Evolutionary conservation across 2,888 invertebrate genomes (phyloP).

Genomic region (Hermaeophaga mercurialis): DNA sequence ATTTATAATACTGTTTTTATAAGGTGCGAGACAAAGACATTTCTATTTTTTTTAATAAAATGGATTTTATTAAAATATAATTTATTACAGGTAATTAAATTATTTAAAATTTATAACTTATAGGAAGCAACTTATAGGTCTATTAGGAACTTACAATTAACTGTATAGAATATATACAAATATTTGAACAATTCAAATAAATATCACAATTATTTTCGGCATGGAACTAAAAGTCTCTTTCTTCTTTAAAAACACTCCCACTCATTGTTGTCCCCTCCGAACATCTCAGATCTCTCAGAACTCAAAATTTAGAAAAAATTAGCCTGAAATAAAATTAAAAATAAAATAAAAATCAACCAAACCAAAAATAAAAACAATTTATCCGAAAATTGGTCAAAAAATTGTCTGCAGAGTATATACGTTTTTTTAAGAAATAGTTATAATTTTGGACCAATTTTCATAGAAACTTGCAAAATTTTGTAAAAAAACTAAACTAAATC

Average conservation of each 20-base stretch:
- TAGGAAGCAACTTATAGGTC: conserved; percentile 40
- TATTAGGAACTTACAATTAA: conserved; percentile 47
- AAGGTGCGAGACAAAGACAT: not conserved
- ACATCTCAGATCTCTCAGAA: conserved; percentile 31
- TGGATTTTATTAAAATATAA: conserved; percentile 46
- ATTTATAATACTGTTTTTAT: no score
- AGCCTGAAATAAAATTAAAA: conserved; percentile 46
- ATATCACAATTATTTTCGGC: conserved; percentile 39
- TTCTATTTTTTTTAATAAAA: conserved; percentile 24
- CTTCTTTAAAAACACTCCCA: conserved; percentile 30
- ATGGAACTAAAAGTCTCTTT: conserved; percentile 38
- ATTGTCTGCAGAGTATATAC: no score
- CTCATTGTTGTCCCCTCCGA: conserved; percentile 26
- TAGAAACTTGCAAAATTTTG: no score
- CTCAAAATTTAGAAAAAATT: conserved; percentile 41
- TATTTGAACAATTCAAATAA: conserved; percentile 37
- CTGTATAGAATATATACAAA: conserved; percentile 39
- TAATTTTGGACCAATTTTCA: no score
- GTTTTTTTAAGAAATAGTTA: no score
- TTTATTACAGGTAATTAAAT: conserved; percentile 43
- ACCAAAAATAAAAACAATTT: conserved; percentile 32
- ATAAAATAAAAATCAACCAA: conserved; percentile 39
- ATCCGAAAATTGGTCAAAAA: conserved; percentile 26
- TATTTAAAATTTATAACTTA: conserved; percentile 39
- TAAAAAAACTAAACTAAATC: no score